A percentile compares a stretch with the other conserved stretches of the same genome.
These are phyloP conservation scores for Apodemia zela DNA, from an alignment of 2,888 invertebrate species.

Conservation along the genomic window DNA sequence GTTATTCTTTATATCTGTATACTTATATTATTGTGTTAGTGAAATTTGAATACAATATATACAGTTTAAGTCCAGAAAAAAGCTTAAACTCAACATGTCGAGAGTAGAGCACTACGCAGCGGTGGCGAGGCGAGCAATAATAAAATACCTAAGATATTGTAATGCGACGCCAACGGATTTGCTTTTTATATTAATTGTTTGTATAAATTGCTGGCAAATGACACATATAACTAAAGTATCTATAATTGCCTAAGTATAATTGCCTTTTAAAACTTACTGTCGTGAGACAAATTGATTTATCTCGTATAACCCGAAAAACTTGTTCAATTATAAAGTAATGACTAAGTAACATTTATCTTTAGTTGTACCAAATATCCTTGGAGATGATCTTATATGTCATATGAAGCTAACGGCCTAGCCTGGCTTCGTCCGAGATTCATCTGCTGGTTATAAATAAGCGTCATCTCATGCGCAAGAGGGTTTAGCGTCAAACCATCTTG, in stretches of 20 bases:
- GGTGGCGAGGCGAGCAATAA: neutral
- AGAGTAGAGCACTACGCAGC: too few species aligned
- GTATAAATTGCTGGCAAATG: neutral
- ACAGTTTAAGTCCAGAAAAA: too few species aligned
- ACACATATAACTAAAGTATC: neutral
- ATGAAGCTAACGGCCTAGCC: neutral
- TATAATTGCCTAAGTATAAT: neutral
- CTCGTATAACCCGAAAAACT: constrained; percentile 1
- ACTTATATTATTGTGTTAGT: too few species aligned
- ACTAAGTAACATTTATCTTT: constrained; percentile 1
- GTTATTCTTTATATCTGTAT: too few species aligned
- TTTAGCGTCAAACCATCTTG: too few species aligned
- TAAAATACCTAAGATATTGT: neutral
- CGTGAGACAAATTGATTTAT: neutral
- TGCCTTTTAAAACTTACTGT: neutral
- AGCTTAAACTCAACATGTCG: too few species aligned
- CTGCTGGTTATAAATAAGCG: too few species aligned
- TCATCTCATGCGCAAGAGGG: too few species aligned
- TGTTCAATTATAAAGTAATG: constrained; percentile 3
- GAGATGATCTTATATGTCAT: neutral
- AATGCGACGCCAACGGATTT: neutral
- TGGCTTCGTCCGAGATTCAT: neutral
- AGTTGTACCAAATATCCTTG: neutral
- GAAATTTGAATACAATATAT: too few species aligned
- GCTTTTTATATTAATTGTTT: neutral